Conservation (phyloP, 1,140 invertebrate species). For the Drosophila saltans region DNA sequence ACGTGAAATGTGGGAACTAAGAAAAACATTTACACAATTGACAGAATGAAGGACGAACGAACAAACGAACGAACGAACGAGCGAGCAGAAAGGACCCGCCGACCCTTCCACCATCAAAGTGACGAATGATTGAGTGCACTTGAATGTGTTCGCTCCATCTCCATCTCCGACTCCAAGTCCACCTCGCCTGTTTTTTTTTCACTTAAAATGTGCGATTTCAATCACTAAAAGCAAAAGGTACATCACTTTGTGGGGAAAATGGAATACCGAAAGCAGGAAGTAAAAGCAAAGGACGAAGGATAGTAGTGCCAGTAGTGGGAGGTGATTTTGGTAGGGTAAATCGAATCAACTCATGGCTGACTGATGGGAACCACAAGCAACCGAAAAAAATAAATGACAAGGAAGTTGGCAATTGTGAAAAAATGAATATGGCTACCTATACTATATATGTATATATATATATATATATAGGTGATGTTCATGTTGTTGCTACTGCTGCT, state of each 20-base stretch:
- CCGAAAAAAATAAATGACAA: slow-evolving; percentile 37
- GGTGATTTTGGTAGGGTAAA: slow-evolving; percentile 31
- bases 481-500: not conserved
- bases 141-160: slow-evolving; percentile 66
- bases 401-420: slow-evolving; percentile 78
- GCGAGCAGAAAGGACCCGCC: not conserved
- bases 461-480: not conserved
- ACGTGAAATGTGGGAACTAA: slow-evolving; percentile 48
- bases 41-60: slow-evolving; percentile 20
- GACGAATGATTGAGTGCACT: slow-evolving; percentile 80
- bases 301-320: not conserved
- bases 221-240: slow-evolving; percentile 80
- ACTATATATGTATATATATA: slow-evolving; percentile 10
- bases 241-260: slow-evolving; percentile 28
- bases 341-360: slow-evolving; percentile 58
- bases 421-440: slow-evolving; percentile 72
- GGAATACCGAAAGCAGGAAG: not conserved
- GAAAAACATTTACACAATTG: slow-evolving; percentile 62
- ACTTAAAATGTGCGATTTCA: slow-evolving; percentile 81
- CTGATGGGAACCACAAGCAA: slow-evolving; percentile 63
- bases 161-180: not conserved
- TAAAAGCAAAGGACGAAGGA: not conserved
- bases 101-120: slow-evolving; percentile 55
- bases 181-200: slow-evolving; percentile 60
- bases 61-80: not conserved